These are phyloP conservation scores for Borostomias antarcticus DNA, from an alignment of 2,797 vertebrate genomes.

Conservation along the genomic window DNA sequence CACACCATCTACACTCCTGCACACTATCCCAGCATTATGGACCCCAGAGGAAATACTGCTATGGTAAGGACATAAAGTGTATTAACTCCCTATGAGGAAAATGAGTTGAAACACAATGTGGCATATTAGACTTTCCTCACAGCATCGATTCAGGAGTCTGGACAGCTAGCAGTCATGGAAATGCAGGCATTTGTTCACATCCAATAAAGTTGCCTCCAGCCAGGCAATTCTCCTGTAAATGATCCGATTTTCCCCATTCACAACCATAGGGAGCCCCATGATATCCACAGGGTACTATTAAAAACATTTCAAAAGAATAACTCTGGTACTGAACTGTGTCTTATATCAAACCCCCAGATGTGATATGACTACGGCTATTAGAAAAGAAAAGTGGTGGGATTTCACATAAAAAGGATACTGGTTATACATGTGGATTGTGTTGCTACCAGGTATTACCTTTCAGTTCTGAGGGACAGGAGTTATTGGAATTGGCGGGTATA, in stretches of 20 bases:
- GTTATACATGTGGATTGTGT: conserved; percentile 48
- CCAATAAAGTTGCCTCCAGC: conserved; percentile 44
- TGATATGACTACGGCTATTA: conserved; percentile 36
- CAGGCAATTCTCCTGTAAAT: conserved; percentile 24
- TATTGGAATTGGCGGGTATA: conserved; percentile 42
- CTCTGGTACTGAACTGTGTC: conserved; percentile 30
- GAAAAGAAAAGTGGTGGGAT: conserved; percentile 40
- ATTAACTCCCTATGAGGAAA: no score
- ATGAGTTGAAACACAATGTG: conserved; percentile 44
- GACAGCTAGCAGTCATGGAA: no score
- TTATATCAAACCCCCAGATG: conserved; percentile 51
- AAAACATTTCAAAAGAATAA: conserved; percentile 54
- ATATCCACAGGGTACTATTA: conserved; percentile 48
- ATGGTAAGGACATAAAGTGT: no score
- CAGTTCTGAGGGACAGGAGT: conserved; percentile 41
- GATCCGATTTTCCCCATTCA: conserved; percentile 39
- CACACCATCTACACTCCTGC: no score
- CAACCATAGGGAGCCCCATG: conserved; percentile 31
- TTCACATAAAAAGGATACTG: conserved; percentile 51
- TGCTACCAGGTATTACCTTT: conserved; percentile 53
- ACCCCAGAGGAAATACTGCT: no score
- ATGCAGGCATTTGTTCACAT: conserved; percentile 37
- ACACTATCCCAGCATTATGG: no score
- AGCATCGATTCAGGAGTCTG: no score
- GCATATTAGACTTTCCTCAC: no score